Conservation (phyloP, 2,888 invertebrate species). For the Aspidiotus destructor region DNA sequence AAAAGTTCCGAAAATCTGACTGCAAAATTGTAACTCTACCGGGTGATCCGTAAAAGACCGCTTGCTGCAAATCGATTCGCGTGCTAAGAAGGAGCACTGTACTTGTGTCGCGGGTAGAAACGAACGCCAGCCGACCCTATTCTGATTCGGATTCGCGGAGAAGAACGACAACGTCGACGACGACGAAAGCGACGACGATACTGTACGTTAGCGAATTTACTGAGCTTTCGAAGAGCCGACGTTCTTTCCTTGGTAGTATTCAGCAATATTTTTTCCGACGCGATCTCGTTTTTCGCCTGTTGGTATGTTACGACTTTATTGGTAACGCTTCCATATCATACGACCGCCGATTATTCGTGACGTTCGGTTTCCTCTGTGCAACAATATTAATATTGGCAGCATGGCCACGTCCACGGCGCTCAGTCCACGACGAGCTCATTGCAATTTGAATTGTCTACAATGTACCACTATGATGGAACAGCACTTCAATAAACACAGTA, state of each 20-base stretch:
- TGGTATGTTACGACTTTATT: too few relatives aligned
- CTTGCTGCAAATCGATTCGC: constrained; percentile 20
- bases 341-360: too few relatives aligned
- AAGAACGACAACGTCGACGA: background rate
- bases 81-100: background rate
- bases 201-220: background rate
- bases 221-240: background rate
- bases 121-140: background rate
- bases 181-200: background rate
- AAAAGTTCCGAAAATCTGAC: constrained; percentile 1
- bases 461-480: constrained; percentile 60
- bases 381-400: background rate
- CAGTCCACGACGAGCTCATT: constrained; percentile 53
- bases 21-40: constrained; percentile 1
- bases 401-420: constrained; percentile 36
- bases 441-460: constrained; percentile 62
- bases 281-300: background rate
- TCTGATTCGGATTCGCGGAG: too few relatives aligned
- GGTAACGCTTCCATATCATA: too few relatives aligned
- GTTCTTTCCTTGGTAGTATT: constrained; percentile 9
- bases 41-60: constrained; percentile 13
- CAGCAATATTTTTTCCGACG: constrained; percentile 12
- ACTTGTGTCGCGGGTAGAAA: too few relatives aligned
- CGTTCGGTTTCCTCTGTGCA: too few relatives aligned
- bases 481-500: constrained; percentile 50